These are phyloP conservation scores for Lagopus leucura DNA, from an alignment of 2,113 vertebrate species.

Conservation along the genomic window DNA sequence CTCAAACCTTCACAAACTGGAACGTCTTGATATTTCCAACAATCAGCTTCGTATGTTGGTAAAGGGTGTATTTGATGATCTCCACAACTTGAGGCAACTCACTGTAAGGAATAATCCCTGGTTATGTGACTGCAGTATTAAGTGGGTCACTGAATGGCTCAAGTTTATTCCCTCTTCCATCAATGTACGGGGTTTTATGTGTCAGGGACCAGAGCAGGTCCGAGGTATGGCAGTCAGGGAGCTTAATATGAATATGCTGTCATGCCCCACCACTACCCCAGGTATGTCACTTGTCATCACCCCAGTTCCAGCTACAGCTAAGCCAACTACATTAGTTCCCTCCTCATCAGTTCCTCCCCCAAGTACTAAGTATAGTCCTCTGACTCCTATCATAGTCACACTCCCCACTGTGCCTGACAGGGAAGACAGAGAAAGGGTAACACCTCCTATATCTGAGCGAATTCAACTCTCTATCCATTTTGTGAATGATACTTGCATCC, in stretches of 20 bases:
- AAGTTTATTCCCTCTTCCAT: slow-evolving; percentile 88
- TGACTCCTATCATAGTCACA: slow-evolving; percentile 70
- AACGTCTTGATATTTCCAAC: slow-evolving; percentile 93
- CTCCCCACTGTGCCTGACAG: slow-evolving; percentile 78
- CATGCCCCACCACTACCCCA: slow-evolving; percentile 85
- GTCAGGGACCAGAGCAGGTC: slow-evolving; percentile 92
- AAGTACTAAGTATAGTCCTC: slow-evolving; percentile 55
- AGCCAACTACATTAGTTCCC: slow-evolving; percentile 67
- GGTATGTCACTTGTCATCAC: slow-evolving; percentile 74
- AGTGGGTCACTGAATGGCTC: slow-evolving; percentile 97
- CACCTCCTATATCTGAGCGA: slow-evolving; percentile 86
- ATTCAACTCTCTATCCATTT: slow-evolving; percentile 91
- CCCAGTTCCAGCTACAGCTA: slow-evolving; percentile 69
- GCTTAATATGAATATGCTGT: slow-evolving; percentile 91
- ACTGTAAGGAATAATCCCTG: slow-evolving; percentile 94
- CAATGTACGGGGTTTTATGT: slow-evolving; percentile 94
- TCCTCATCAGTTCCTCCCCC: slow-evolving; percentile 42
- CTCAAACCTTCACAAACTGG: slow-evolving; percentile 87
- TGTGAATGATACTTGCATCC: slow-evolving; percentile 90
- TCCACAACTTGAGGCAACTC: slow-evolving; percentile 89
- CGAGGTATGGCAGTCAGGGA: slow-evolving; percentile 97
- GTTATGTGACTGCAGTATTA: slow-evolving; percentile 94
- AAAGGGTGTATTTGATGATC: slow-evolving; percentile 91
- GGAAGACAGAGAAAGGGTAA: slow-evolving; percentile 75
- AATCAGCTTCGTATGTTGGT: slow-evolving; percentile 91